Evolutionary conservation across 2,113 vertebrate genomes (phyloP), one percentile per base, ranked within the genome.

Genomic region (Hepsetus odoe): DNA sequence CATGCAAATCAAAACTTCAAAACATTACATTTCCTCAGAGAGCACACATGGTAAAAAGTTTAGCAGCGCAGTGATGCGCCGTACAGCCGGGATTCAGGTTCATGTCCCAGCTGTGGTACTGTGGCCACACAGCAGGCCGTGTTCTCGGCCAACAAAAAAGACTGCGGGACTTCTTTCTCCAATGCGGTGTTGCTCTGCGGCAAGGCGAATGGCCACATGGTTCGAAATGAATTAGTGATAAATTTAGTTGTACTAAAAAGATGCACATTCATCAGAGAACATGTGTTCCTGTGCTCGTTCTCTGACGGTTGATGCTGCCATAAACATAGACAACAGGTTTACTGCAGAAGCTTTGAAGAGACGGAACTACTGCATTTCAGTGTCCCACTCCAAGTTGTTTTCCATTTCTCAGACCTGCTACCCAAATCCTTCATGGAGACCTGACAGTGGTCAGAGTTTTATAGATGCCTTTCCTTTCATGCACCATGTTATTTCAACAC

Each of bases 401-500:
- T 76, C 33, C 20, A 28, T n/a, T 67, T 53, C 32, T 32, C 20
- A 66, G 46, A 51, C 24, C 44, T 38, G 51, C 38, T 40, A 66
- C 55, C 62, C 33, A 33, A 22, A 53, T 30, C 18, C 14, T 49
- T 7, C 24, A n/a, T 33, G 53, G 28, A 24, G 10, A 30, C 78
- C 12, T 77, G 71, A 58, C 32, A n/a, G 72, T 11, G 11, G 22
- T 53, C 38, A 53, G 51, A 49, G 40, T 73, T 81, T 76, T 46
- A 81, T 13, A 38, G 40, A 32, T 68, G 14, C 26, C 3, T 74
- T 70, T 33, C 56, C 53, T 33, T 12, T 20, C 26, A 28, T 35
- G 49, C 74, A 77, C n/a, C 66, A 40, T 1, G 35, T 80, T 74
- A 86, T 80, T 82, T 82, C 83, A 76, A 78, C 13, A 40, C 18